phyloP scores from a whole-genome alignment of 2,888 invertebrate genomes.

The Eristalis intricaria region DNA sequence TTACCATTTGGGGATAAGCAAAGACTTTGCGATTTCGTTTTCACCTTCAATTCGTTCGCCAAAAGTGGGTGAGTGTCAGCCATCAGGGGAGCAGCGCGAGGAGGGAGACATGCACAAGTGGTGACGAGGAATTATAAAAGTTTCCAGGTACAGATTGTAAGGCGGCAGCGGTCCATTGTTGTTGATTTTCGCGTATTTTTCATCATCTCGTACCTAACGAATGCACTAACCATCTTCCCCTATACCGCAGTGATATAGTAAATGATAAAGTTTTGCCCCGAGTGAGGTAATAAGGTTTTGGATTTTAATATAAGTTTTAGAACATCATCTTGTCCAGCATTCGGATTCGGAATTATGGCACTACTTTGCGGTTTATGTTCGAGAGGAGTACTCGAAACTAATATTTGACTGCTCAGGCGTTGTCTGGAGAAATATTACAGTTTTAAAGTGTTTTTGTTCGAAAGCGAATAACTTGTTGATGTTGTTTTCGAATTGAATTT shows the following conservation, averaged over 20 bases:
- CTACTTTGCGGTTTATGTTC: neutral
- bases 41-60: constrained; percentile 3
- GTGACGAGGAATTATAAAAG: constrained; percentile 45
- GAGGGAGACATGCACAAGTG: constrained; percentile 1
- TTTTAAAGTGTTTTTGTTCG: neutral
- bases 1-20: constrained; percentile 14
- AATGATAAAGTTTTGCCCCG: constrained; percentile 33
- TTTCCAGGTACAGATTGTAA: constrained; percentile 26
- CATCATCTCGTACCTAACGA: constrained; percentile 28
- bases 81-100: neutral
- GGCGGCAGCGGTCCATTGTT: constrained; percentile 52
- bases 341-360: neutral
- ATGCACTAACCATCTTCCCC: constrained; percentile 9
- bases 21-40: constrained; percentile 9
- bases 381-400: neutral
- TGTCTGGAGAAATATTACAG: neutral
- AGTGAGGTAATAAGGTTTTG: constrained; percentile 19
- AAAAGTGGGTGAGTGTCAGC: neutral
- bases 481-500: neutral
- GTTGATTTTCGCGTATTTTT: constrained; percentile 45
- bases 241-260: constrained; percentile 35
- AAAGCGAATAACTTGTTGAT: neutral
- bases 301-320: constrained; percentile 33
- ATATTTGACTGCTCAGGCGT: neutral
- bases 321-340: neutral